Base-by-base conservation (phyloP, 92 coral and sea anemone species). In the Siderastrea radians region DNA sequence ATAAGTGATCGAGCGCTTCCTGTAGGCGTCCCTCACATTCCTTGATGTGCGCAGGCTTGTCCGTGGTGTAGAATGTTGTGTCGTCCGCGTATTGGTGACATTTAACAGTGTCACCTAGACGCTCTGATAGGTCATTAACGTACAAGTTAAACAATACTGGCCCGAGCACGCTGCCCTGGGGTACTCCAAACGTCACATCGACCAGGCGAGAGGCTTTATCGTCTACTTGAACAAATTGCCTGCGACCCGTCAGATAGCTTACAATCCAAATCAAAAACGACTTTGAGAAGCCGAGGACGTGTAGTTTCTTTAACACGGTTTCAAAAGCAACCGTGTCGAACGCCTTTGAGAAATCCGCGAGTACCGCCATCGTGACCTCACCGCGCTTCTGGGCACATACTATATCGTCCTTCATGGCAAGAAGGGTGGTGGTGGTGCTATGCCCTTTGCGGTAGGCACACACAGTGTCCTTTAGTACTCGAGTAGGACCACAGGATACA, bases 1-100 rank as follows among this genome's bases (percentile, higher is more conserved):
- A 9, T 8, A n/a, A 43, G 14, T 65, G 14, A 38, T 17, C 70
- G 8, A n/a, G 70, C 6, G 8, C 14, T 8, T 65, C n/a, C 46
- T 14, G 1, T 8, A 65, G 44, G 45, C 44, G 14, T 65, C 60
- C 1, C 60, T 12, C 60, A 7, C 46, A 43, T 14, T 65, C 9
- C 70, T 65, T n/a, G 70, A n/a, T 65, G 2, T 38, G 6, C 26
- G 70, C 7, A 7, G 12, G 60, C 60, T 7, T 12, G 12, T 7
- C 12, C 1, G 7, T 7, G 7, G 7, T 55, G 12, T 55, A 55
- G 60, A 1, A 12, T 0, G 70, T 3, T 65, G 70, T 65, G 2
- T 65, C 70, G 26, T 65, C 71, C 7, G 71, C 71, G n/a, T 66
- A 66, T 38, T 66, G 71, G 38, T 17, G 47, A 26, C 71, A 66